These are phyloP conservation scores for Gobius niger DNA, from an alignment of 2,113 vertebrate species.

Conservation along the genomic window DNA sequence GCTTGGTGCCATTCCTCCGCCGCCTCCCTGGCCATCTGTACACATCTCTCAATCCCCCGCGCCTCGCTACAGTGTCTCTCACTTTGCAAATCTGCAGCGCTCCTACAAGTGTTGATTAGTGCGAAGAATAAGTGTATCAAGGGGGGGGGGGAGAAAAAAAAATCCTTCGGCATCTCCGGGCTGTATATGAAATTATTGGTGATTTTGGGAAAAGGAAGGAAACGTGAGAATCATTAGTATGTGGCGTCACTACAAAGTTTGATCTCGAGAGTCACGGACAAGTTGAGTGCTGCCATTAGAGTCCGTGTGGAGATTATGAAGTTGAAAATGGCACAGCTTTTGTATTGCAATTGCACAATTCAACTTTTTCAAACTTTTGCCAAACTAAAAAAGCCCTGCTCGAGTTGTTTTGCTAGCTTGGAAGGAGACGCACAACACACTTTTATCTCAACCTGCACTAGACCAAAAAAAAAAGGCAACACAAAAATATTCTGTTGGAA, in stretches of 20 bases:
- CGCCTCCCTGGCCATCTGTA: slow-evolving; percentile 62
- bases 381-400: background rate
- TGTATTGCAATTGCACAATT: background rate
- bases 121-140: slow-evolving; percentile 53
- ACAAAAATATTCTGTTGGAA: too few relatives aligned
- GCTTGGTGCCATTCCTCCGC: slow-evolving; percentile 56
- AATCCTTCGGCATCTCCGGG: slow-evolving; percentile 11
- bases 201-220: slow-evolving; percentile 21
- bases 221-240: slow-evolving; percentile 19
- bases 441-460: background rate
- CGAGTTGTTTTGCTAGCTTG: background rate
- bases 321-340: background rate
- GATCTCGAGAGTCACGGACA: slow-evolving; percentile 12
- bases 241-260: slow-evolving; percentile 2
- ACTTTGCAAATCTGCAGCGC: slow-evolving; percentile 30
- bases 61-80: slow-evolving; percentile 33
- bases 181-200: slow-evolving; percentile 35
- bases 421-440: background rate
- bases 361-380: background rate
- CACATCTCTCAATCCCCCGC: slow-evolving; percentile 38
- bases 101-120: slow-evolving; percentile 63
- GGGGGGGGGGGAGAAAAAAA: slow-evolving; percentile 3
- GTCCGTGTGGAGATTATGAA: background rate
- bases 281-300: background rate
- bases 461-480: background rate